Base-by-base conservation (phyloP, 30 jellyfish, hydroid and myxozoan species). In the Euphysa ruthae region DNA sequence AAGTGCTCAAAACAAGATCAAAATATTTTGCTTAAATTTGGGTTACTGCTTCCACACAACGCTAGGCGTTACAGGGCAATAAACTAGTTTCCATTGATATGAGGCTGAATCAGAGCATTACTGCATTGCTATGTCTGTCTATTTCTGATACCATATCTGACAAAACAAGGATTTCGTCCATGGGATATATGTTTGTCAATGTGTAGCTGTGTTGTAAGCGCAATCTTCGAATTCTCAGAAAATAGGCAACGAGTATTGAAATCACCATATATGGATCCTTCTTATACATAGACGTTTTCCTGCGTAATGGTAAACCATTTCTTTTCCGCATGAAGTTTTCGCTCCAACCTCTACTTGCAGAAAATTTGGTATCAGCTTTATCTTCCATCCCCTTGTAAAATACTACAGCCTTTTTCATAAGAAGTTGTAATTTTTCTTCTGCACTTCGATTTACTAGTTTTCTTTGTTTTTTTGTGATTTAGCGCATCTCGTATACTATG, bases 361-460 rank as follows among this genome's bases (percentile, higher is more conserved):
- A 12, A 20, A 52, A 52, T 52, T 52, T 31, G 26, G 65, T 12
- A 20, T 52, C 65, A 52, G 16, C 27, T 12, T 13, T 12, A 31
- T 52, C 22, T 15, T 52, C 65, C 65, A 52, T 52, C 27, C 14
- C n/a, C 22, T 52, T n/a, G 27, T 15, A 52, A 20, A 52, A 52
- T 15, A 52, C 27, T 20, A 21, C 14, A 20, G 80, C 80, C 26
- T 66, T 66, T 51, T 66, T 66, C 75, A 43, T 66, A 20, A 66
- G 44, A 23, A 66, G 80, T n/a, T n/a, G n/a, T n/a, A n/a, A n/a
- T n/a, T n/a, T n/a, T n/a, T n/a, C n/a, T n/a, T n/a, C n/a, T n/a
- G n/a, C n/a, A n/a, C n/a, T n/a, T n/a, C n/a, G n/a, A n/a, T n/a
- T n/a, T n/a, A n/a, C n/a, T n/a, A n/a, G n/a, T n/a, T n/a, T n/a